These are phyloP conservation scores for Nymphalis polychloros DNA, from an alignment of 2,888 invertebrate species.

Conservation along the genomic window DNA sequence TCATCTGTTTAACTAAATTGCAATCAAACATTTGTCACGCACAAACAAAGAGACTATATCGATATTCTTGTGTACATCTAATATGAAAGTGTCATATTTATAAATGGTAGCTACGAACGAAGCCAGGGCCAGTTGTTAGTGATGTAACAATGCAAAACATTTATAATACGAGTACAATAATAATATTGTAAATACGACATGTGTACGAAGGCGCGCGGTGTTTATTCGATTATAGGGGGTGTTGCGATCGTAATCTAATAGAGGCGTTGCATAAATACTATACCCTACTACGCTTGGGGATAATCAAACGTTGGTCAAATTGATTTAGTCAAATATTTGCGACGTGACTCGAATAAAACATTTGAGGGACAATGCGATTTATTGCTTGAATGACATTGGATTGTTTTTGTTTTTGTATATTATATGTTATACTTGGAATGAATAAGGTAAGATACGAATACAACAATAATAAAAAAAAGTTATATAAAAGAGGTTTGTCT, in stretches of 20 bases:
- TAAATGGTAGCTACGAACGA: not conserved
- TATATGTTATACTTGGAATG: too few species aligned
- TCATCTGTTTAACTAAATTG: too few species aligned
- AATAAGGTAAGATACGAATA: too few species aligned
- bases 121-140: not conserved
- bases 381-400: constrained; percentile 7
- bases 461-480: too few species aligned
- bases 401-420: not conserved
- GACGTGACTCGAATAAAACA: constrained; percentile 45
- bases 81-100: too few species aligned
- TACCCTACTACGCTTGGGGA: constrained; percentile 50
- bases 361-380: constrained; percentile 6
- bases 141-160: constrained; percentile 21
- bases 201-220: constrained; percentile 25
- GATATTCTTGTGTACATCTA: too few species aligned
- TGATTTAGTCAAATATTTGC: constrained; percentile 49
- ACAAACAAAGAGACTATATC: too few species aligned
- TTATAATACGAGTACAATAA: constrained; percentile 13
- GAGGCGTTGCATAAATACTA: constrained; percentile 59
- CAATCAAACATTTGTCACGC: too few species aligned
- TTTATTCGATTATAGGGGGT: constrained; percentile 39
- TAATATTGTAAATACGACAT: constrained; percentile 30
- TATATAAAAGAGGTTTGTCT: too few species aligned
- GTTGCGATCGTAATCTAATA: constrained; percentile 60
- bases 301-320: constrained; percentile 49